phyloP scores from a whole-genome alignment of 2,113 vertebrate species.

The Chamaea fasciata region DNA sequence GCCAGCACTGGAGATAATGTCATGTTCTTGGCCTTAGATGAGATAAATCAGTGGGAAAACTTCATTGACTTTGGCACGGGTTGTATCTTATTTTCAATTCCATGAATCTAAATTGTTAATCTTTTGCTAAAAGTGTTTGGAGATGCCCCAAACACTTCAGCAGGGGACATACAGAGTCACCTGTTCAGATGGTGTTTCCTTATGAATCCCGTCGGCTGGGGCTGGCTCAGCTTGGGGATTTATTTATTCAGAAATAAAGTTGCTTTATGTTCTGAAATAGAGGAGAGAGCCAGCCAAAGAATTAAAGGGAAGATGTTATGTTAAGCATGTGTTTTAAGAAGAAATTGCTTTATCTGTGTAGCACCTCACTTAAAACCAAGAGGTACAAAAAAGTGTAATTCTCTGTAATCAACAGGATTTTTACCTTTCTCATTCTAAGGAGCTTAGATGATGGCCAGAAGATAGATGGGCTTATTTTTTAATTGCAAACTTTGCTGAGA shows the following conservation, averaged over 20 bases:
- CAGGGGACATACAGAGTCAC: neutral
- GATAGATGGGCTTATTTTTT: neutral
- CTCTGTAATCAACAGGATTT: neutral
- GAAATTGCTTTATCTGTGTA: neutral
- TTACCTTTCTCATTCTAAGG: neutral
- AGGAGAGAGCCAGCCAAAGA: neutral
- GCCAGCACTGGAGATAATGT: neutral
- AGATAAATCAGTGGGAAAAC: neutral
- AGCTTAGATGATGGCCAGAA: neutral
- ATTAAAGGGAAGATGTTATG: neutral
- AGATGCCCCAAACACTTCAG: neutral
- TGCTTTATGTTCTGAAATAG: neutral
- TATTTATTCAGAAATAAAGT: neutral
- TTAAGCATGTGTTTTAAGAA: neutral
- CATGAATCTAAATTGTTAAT: neutral
- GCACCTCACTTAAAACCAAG: neutral
- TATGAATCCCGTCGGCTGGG: rapidly evolving
- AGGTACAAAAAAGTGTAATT: neutral
- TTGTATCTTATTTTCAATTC: neutral
- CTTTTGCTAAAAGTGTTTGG: neutral
- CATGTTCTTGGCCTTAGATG: neutral
- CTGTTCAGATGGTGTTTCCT: neutral
- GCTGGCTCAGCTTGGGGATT: neutral
- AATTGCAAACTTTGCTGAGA: neutral
- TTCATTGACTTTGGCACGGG: neutral